A percentile compares a stretch with the other conserved stretches of the same genome.
Conservation (phyloP, 2,797 vertebrate genomes). For the Rachycentron canadum region DNA sequence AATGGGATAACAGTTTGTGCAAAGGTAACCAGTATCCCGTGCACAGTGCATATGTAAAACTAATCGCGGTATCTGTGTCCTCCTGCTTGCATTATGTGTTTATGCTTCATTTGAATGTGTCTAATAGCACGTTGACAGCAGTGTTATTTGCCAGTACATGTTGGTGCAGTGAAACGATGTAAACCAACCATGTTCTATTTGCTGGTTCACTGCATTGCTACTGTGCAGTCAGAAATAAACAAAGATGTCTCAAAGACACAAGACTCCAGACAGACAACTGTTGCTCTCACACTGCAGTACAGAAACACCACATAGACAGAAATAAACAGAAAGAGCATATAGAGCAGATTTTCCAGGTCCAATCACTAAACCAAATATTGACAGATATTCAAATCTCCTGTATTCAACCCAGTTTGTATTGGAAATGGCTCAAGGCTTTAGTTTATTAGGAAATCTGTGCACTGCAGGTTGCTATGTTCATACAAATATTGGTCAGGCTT, state of each 20-base stretch:
- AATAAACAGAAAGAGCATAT: slow-evolving; percentile 7
- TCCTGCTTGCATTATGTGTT: not conserved
- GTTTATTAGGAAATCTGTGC: not conserved
- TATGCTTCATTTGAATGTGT: slow-evolving; percentile 7
- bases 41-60: not conserved
- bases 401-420: not conserved
- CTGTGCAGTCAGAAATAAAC: slow-evolving; percentile 33
- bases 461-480: not conserved
- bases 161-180: not conserved
- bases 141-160: slow-evolving; percentile 7
- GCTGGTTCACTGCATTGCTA: slow-evolving; percentile 16
- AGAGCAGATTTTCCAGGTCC: not conserved
- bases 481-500: not conserved
- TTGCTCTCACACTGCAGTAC: slow-evolving; percentile 4
- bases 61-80: not conserved
- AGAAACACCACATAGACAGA: slow-evolving; percentile 17
- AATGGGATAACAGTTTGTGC: not conserved
- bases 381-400: not conserved
- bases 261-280: slow-evolving; percentile 24
- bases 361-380: not conserved
- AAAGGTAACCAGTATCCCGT: slow-evolving; percentile 12
- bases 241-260: slow-evolving; percentile 20
- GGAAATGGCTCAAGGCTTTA: not conserved
- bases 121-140: slow-evolving; percentile 1
- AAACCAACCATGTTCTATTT: not conserved